A percentile compares a stretch with the other conserved stretches of the same genome.
Evolutionary conservation across 2,113 vertebrate genomes (phyloP).

Genomic region (Oxyura jamaicensis): DNA sequence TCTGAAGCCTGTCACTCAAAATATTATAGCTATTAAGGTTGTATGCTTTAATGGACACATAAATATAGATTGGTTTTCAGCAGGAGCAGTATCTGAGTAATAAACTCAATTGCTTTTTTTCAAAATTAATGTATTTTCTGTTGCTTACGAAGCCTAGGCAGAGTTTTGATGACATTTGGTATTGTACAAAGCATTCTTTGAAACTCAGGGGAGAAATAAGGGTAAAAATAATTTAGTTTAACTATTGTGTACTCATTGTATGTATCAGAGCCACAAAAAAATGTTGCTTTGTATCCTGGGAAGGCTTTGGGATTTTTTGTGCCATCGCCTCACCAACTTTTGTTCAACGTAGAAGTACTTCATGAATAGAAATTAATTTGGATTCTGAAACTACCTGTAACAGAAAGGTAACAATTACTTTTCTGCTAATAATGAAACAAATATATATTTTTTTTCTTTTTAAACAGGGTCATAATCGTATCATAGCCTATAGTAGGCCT

Average conservation of each 20-base stretch:
- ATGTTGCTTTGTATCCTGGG: background rate
- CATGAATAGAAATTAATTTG: background rate
- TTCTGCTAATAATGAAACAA: background rate
- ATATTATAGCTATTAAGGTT: background rate
- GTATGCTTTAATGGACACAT: background rate
- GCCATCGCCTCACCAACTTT: no score
- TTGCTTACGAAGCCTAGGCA: background rate
- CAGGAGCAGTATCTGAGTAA: background rate
- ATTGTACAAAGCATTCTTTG: background rate
- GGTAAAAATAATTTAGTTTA: background rate
- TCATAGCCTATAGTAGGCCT: slow-evolving; percentile 98
- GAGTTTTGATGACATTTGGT: background rate
- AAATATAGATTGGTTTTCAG: background rate
- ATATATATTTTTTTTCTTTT: background rate
- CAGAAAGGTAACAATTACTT: background rate
- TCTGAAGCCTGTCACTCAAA: background rate
- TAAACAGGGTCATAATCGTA: slow-evolving; percentile 94
- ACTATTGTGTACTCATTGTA: background rate
- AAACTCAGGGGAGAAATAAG: background rate
- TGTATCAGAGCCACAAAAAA: background rate
- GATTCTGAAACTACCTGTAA: background rate
- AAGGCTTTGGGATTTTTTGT: background rate
- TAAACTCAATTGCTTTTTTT: background rate
- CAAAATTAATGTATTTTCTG: background rate
- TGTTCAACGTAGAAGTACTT: background rate